phyloP scores from a whole-genome alignment of 2,113 vertebrate genomes.

The Sakesphorus luctuosus region DNA sequence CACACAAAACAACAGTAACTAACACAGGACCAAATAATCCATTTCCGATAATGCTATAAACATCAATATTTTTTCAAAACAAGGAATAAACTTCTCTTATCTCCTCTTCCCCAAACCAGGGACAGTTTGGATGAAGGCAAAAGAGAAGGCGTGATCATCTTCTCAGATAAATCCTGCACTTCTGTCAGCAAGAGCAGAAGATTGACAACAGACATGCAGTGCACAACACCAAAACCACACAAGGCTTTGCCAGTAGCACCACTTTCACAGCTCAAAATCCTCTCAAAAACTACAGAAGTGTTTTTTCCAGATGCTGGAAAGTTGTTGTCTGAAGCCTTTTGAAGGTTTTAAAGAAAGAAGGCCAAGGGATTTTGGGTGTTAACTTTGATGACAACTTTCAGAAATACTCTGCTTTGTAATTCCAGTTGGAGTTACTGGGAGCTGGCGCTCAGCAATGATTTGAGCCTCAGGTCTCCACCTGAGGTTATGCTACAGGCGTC shows the following conservation, averaged over 20 bases:
- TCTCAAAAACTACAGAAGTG: background rate
- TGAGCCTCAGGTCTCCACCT: background rate
- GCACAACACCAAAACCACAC: background rate
- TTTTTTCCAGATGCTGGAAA: background rate
- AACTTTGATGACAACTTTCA: background rate
- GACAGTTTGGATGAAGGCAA: background rate
- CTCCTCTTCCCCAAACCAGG: background rate
- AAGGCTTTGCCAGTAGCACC: background rate
- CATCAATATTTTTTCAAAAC: slow-evolving; percentile 2
- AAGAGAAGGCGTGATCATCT: background rate
- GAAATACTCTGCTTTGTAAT: background rate
- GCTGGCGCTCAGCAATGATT: background rate
- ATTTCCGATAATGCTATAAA: background rate
- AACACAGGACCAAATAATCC: slow-evolving; percentile 16
- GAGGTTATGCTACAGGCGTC: background rate
- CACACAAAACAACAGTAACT: background rate
- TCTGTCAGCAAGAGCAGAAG: background rate
- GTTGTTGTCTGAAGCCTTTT: background rate
- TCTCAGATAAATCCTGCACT: background rate
- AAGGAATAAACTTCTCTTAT: slow-evolving; percentile 42
- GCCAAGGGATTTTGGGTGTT: background rate
- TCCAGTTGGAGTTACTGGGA: background rate
- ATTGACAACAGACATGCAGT: background rate
- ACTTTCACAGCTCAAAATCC: background rate
- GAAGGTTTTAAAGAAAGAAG: background rate